A percentile compares a stretch with the other conserved stretches of the same genome.
Evolutionary conservation across 1,140 invertebrate genomes (phyloP).

Genomic region (Drosophila parabipectinata): DNA sequence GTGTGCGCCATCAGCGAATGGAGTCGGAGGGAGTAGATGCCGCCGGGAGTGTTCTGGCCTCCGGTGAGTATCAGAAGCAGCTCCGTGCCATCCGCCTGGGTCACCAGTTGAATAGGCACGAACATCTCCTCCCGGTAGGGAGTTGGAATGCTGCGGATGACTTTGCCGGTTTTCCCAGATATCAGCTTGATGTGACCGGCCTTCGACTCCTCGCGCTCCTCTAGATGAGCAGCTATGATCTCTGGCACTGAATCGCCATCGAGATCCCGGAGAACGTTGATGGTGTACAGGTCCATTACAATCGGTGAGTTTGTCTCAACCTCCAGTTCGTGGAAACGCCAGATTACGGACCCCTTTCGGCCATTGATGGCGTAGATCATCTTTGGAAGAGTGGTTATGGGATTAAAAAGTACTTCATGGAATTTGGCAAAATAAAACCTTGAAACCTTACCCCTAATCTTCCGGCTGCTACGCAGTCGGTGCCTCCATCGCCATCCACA

Average conservation of each 20-base stretch:
- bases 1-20: constrained; percentile 78
- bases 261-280: constrained; percentile 89
- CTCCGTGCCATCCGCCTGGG: constrained; percentile 76
- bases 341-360: constrained; percentile 88
- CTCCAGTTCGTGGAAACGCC: constrained; percentile 86
- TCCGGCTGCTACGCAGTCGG: constrained; percentile 91
- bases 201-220: constrained; percentile 84
- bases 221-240: constrained; percentile 89
- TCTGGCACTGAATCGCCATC: constrained; percentile 90
- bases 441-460: constrained; percentile 87
- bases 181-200: constrained; percentile 88
- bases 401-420: background rate
- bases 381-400: constrained; percentile 71
- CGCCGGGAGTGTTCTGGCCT: constrained; percentile 89
- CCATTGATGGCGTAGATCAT: constrained; percentile 89
- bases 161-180: constrained; percentile 88
- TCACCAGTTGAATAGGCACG: constrained; percentile 85
- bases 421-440: background rate
- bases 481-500: constrained; percentile 88
- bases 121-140: constrained; percentile 90
- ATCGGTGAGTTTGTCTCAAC: constrained; percentile 80
- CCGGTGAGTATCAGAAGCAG: constrained; percentile 88
- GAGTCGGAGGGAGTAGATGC: constrained; percentile 88
- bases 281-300: constrained; percentile 87
- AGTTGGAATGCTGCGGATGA: constrained; percentile 87